Conservation (phyloP, 2,113 vertebrate species). For the Apeltes quadracus region DNA sequence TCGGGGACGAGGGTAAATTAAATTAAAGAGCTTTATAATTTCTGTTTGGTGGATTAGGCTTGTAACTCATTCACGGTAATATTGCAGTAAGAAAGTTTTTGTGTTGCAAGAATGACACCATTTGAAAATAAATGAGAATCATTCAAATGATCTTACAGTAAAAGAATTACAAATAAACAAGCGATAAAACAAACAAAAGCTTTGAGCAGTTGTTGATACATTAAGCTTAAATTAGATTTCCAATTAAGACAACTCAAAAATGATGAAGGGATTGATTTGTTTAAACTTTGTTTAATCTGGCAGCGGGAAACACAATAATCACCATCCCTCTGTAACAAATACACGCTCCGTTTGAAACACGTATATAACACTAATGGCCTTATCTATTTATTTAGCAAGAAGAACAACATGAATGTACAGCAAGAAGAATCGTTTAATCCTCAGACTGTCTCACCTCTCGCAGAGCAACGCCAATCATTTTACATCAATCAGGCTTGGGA, state of each 20-base stretch:
- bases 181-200: no score
- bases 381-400: background rate
- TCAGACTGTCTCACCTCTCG: slow-evolving; percentile 23
- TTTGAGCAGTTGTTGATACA: background rate
- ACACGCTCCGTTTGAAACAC: no score
- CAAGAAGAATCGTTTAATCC: background rate
- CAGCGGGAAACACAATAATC: no score
- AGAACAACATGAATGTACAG: background rate
- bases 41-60: background rate
- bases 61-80: background rate
- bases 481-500: slow-evolving; percentile 39
- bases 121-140: slow-evolving; percentile 10
- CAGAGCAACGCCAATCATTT: slow-evolving; percentile 40
- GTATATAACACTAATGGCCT: no score
- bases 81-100: background rate
- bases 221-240: background rate
- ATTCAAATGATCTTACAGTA: background rate
- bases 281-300: no score
- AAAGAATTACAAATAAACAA: background rate
- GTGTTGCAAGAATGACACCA: background rate
- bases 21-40: background rate
- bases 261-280: slow-evolving; percentile 9
- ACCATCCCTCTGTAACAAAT: no score
- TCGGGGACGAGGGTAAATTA: background rate
- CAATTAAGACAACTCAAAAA: background rate